Percentiles rank a stretch among this genome's conserved stretches.
These are phyloP conservation scores for Alviniconcha strummeri DNA, from an alignment of 2,888 invertebrate genomes.

Conservation along the genomic window DNA sequence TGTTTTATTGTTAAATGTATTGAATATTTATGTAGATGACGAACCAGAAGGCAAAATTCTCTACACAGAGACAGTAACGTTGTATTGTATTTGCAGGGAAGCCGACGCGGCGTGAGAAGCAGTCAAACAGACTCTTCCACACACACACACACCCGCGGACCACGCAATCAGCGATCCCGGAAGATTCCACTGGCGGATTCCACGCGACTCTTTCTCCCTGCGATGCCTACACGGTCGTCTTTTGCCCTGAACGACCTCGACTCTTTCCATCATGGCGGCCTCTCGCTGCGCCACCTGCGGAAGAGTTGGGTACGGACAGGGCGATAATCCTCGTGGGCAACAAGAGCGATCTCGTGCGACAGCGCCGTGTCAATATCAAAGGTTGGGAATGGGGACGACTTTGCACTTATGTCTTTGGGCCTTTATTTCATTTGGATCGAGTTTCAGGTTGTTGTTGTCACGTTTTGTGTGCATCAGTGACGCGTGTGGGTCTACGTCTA, in stretches of 20 bases:
- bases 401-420: too few relatives aligned
- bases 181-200: neutral
- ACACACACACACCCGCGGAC: too few relatives aligned
- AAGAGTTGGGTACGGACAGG: slow-evolving; percentile 34
- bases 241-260: slow-evolving; percentile 35
- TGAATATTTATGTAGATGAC: too few relatives aligned
- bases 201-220: neutral
- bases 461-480: neutral
- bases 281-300: slow-evolving; percentile 30
- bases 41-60: too few relatives aligned
- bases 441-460: too few relatives aligned
- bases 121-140: too few relatives aligned
- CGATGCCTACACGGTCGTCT: slow-evolving; percentile 40
- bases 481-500: neutral
- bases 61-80: too few relatives aligned
- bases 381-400: neutral
- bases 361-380: slow-evolving; percentile 31
- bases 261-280: slow-evolving; percentile 35
- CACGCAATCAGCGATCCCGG: too few relatives aligned
- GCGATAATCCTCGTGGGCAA: slow-evolving; percentile 43
- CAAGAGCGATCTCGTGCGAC: slow-evolving; percentile 40
- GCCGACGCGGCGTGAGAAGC: too few relatives aligned
- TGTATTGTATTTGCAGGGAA: too few relatives aligned
- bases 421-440: too few relatives aligned
- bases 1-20: too few relatives aligned